Conservation (phyloP, 2,888 invertebrate genomes). For the Limnephilus lunatus region DNA sequence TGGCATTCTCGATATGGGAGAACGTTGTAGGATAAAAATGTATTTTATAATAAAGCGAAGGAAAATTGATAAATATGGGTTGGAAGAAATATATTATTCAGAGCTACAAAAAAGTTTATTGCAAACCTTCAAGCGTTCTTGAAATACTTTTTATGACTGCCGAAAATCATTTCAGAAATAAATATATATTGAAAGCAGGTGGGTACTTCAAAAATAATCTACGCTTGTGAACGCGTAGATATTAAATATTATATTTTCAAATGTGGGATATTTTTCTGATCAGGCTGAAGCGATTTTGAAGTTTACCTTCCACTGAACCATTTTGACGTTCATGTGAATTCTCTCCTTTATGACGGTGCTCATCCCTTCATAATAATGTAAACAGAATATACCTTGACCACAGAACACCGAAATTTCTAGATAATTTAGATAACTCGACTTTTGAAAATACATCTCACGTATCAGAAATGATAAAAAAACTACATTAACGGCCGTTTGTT, state of each 20-base stretch:
- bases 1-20: too few species aligned
- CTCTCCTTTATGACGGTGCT: constrained; percentile 9
- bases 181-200: neutral
- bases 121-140: neutral
- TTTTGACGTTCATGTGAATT: constrained; percentile 15
- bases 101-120: neutral
- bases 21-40: too few species aligned
- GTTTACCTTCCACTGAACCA: neutral
- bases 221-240: neutral
- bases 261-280: neutral
- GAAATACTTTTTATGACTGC: neutral
- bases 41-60: neutral
- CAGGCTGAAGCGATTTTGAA: neutral
- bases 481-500: too few species aligned
- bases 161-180: too few species aligned
- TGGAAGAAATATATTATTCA: neutral
- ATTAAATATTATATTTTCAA: neutral
- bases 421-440: neutral
- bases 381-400: constrained; percentile 2
- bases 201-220: neutral
- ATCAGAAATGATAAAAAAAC: too few species aligned
- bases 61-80: neutral
- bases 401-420: neutral
- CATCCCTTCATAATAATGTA: constrained; percentile 31
- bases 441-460: neutral